Conservation (phyloP, 2,888 invertebrate species). For the Apotomis turbidana region DNA sequence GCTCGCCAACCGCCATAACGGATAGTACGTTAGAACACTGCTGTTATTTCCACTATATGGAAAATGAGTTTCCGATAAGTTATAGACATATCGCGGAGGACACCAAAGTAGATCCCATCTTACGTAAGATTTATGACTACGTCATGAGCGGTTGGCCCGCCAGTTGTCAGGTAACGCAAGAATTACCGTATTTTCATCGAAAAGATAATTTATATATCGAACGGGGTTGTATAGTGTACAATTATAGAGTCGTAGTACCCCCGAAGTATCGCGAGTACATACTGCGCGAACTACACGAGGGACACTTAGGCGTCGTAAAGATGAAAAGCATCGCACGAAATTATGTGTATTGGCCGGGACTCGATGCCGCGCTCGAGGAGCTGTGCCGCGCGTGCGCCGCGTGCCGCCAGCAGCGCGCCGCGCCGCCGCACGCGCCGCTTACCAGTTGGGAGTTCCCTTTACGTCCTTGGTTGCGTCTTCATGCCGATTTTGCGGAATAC, state of each 20-base stretch:
- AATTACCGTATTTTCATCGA: conserved; percentile 28
- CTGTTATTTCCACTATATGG: neutral
- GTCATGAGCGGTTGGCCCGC: conserved; percentile 27
- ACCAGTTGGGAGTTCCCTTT: neutral
- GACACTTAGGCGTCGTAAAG: conserved; percentile 46
- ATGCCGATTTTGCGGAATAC: conserved; percentile 25
- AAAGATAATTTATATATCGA: conserved; percentile 29
- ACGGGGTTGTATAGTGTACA: conserved; percentile 32
- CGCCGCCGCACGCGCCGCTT: conserved; percentile 1
- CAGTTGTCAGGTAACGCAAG: neutral
- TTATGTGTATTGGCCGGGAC: conserved; percentile 47
- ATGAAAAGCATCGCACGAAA: conserved; percentile 46
- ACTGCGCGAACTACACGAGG: conserved; percentile 39
- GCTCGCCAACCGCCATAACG: neutral
- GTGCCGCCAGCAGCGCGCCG: conserved; percentile 39
- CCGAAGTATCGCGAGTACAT: neutral
- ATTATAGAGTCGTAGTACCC: conserved; percentile 37
- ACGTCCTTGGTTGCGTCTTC: conserved; percentile 12
- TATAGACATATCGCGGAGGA: conserved; percentile 4
- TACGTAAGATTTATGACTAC: conserved; percentile 14
- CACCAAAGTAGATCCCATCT: neutral
- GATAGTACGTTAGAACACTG: too few relatives aligned
- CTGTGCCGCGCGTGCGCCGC: conserved; percentile 44
- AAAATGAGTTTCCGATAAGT: conserved; percentile 13
- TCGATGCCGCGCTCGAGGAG: conserved; percentile 46